Conservation (phyloP, 2,888 invertebrate species). For the Andrena trimmerana region DNA sequence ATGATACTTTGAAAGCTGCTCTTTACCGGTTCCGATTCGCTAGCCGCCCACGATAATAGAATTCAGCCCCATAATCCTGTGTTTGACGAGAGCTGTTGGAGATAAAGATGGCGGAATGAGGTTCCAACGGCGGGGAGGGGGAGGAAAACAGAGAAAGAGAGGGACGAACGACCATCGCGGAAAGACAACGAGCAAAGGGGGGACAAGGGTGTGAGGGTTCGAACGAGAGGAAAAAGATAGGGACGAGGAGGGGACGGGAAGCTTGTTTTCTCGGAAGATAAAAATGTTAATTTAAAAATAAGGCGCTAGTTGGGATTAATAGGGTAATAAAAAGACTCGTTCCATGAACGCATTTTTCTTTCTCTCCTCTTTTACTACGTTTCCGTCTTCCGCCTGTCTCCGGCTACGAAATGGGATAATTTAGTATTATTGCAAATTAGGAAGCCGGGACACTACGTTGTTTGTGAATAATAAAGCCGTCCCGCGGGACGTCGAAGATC, state of each 20-base stretch:
- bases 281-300: constrained; percentile 84
- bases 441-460: constrained; percentile 71
- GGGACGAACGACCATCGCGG: constrained; percentile 46
- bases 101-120: constrained; percentile 68
- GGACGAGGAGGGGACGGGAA: constrained; percentile 56
- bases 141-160: constrained; percentile 19
- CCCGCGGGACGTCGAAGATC: constrained; percentile 69
- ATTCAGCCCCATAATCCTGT: constrained; percentile 81
- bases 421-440: constrained; percentile 80
- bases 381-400: constrained; percentile 71
- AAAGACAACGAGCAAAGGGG: constrained; percentile 64
- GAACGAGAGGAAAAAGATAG: constrained; percentile 38
- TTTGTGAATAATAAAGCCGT: constrained; percentile 76
- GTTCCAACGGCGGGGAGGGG: constrained; percentile 34
- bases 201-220: constrained; percentile 10
- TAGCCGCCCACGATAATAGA: constrained; percentile 78
- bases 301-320: constrained; percentile 83
- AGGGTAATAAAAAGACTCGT: constrained; percentile 82
- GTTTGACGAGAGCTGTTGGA: constrained; percentile 78
- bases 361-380: constrained; percentile 67
- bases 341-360: constrained; percentile 74
- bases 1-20: constrained; percentile 78
- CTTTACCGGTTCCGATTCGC: constrained; percentile 78
- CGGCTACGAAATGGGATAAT: constrained; percentile 78
- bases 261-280: constrained; percentile 82